Evolutionary conservation across 2,888 invertebrate genomes (phyloP).

Genomic region (Xanthia icteritia): DNA sequence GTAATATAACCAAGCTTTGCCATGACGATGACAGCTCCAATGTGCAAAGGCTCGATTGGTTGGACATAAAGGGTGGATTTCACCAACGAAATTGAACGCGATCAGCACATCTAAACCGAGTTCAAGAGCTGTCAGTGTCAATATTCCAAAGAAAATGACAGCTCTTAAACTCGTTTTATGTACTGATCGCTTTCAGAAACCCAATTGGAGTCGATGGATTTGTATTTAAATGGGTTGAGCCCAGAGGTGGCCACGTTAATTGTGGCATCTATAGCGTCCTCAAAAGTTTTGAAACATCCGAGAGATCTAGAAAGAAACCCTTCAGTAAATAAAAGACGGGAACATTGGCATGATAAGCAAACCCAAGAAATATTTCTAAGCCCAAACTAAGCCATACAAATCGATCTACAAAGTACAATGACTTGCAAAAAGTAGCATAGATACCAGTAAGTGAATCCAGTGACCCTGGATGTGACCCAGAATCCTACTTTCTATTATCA

Average conservation of each 20-base stretch:
- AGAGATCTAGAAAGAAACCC: not conserved
- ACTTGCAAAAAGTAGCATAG: constrained; percentile 61
- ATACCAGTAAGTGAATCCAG: constrained; percentile 61
- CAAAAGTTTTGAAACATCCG: not conserved
- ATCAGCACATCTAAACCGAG: no score
- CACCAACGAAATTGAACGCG: no score
- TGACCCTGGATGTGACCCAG: constrained; percentile 56
- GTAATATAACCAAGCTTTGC: not conserved
- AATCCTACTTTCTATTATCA: constrained; percentile 65
- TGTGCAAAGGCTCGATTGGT: not conserved
- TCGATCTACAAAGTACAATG: constrained; percentile 49
- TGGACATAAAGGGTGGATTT: no score
- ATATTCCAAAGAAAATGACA: no score
- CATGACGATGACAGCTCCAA: not conserved
- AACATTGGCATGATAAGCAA: constrained; percentile 5
- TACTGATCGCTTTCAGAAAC: no score
- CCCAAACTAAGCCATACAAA: constrained; percentile 28
- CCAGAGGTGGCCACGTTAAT: not conserved
- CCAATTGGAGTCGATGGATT: not conserved
- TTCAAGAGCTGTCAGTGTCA: no score
- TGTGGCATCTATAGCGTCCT: not conserved
- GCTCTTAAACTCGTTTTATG: no score
- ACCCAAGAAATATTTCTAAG: not conserved
- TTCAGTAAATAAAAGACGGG: not conserved
- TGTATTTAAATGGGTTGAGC: not conserved